phyloP scores from a whole-genome alignment of 1,140 invertebrate species.

The Holcopasites calliopsidis region DNA sequence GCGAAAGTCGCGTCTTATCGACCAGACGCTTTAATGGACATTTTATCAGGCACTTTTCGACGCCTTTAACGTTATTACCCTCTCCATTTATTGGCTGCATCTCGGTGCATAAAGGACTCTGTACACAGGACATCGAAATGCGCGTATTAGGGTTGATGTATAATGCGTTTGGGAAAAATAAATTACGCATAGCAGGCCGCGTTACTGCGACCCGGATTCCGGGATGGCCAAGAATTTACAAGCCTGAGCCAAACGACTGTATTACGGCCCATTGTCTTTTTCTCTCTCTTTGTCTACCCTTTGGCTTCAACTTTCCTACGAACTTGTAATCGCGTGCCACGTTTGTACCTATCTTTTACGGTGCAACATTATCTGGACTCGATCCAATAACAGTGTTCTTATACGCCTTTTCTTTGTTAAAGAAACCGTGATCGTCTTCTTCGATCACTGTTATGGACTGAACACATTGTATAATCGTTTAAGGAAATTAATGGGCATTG shows the following conservation, averaged over 20 bases:
- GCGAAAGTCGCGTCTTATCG: constrained; percentile 23
- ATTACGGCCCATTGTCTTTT: constrained; percentile 39
- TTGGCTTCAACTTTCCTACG: constrained; percentile 23
- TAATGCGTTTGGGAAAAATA: constrained; percentile 65
- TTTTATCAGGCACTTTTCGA: constrained; percentile 45
- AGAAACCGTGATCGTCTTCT: constrained; percentile 21
- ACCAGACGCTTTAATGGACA: constrained; percentile 45
- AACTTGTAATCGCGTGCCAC: constrained; percentile 41
- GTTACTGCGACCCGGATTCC: constrained; percentile 63
- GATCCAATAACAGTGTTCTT: constrained; percentile 56
- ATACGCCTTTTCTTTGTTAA: constrained; percentile 18
- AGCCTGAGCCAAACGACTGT: constrained; percentile 66
- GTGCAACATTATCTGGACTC: constrained; percentile 62
- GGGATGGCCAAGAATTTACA: constrained; percentile 67
- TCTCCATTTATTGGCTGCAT: constrained; percentile 34
- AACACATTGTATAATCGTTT: not conserved
- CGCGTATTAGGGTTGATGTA: constrained; percentile 61
- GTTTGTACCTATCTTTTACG: constrained; percentile 38
- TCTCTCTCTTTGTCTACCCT: not conserved
- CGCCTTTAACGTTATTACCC: constrained; percentile 46
- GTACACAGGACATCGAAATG: constrained; percentile 31
- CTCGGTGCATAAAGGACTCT: constrained; percentile 37
- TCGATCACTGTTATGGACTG: too few relatives aligned
- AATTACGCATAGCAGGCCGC: constrained; percentile 60
- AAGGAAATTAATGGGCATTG: not conserved